These are phyloP conservation scores for Aythya baeri DNA, from an alignment of 2,113 vertebrate species.

Conservation along the genomic window DNA sequence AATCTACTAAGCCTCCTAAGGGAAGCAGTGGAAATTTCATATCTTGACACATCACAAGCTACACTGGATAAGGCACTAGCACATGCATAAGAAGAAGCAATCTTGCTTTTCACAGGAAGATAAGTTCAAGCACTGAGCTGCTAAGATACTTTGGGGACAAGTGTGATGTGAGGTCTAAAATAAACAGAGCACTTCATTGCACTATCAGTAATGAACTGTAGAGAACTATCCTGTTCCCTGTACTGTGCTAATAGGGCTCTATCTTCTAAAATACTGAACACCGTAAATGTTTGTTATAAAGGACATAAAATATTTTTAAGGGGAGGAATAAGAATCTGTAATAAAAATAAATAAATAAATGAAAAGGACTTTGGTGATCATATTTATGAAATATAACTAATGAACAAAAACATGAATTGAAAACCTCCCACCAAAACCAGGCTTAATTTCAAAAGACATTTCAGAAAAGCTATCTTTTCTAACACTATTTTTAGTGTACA, in stretches of 20 bases:
- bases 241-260: not conserved
- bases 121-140: conserved; percentile 18
- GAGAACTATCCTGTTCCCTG: not conserved
- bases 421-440: not conserved
- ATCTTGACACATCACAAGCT: not conserved
- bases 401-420: not conserved
- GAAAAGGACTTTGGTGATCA: not conserved
- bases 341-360: not conserved
- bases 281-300: not conserved
- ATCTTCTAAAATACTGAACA: not conserved
- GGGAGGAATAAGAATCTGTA: not conserved
- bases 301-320: not conserved
- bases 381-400: not conserved
- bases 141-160: not conserved
- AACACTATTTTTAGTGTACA: not conserved
- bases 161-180: conserved; percentile 26
- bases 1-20: not conserved
- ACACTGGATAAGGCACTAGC: not conserved
- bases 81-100: not conserved
- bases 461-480: not conserved
- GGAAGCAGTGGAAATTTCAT: not conserved
- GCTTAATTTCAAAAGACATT: not conserved
- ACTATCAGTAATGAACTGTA: not conserved
- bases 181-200: conserved; percentile 29
- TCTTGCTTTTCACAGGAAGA: not conserved